A percentile compares a stretch with the other conserved stretches of the same genome.
phyloP scores from a whole-genome alignment of 2,113 vertebrate species.

The Chaetodon auriga region DNA sequence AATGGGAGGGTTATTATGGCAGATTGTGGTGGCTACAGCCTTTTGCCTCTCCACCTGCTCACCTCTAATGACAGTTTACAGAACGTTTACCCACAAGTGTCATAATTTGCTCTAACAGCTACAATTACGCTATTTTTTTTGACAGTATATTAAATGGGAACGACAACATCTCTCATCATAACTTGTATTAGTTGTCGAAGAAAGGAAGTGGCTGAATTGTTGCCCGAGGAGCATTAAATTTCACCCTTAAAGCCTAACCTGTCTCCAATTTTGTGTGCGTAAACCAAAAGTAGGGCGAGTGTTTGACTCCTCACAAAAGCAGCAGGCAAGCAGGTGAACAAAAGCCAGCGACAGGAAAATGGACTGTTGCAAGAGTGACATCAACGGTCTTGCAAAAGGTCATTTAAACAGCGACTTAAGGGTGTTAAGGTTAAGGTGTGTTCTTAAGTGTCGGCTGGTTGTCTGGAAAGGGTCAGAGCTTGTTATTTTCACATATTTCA shows the following conservation, averaged over 20 bases:
- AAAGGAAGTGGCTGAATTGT: constrained; percentile 72
- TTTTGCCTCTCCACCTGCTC: constrained; percentile 75
- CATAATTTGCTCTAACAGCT: constrained; percentile 82
- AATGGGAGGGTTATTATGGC: constrained; percentile 79
- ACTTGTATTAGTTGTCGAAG: constrained; percentile 69
- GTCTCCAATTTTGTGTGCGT: constrained; percentile 61
- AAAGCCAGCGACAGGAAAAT: constrained; percentile 58
- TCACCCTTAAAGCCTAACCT: constrained; percentile 60
- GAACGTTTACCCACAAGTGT: constrained; percentile 79
- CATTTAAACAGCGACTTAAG: constrained; percentile 33
- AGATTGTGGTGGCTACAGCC: constrained; percentile 70
- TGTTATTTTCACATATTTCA: constrained; percentile 19
- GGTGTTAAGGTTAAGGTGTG: too few species aligned
- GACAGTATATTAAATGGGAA: constrained; percentile 73
- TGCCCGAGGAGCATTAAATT: constrained; percentile 44
- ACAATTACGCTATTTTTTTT: constrained; percentile 82
- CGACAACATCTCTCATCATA: constrained; percentile 58
- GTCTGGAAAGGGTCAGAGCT: background rate
- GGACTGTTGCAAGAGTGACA: constrained; percentile 22
- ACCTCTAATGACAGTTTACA: constrained; percentile 79
- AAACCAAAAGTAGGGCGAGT: constrained; percentile 61
- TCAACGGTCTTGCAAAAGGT: constrained; percentile 55
- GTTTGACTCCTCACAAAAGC: constrained; percentile 69
- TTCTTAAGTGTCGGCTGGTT: constrained; percentile 20
- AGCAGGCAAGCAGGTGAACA: constrained; percentile 56